Evolutionary conservation across 2,113 vertebrate genomes (phyloP).

Genomic region (Rana temporaria): DNA sequence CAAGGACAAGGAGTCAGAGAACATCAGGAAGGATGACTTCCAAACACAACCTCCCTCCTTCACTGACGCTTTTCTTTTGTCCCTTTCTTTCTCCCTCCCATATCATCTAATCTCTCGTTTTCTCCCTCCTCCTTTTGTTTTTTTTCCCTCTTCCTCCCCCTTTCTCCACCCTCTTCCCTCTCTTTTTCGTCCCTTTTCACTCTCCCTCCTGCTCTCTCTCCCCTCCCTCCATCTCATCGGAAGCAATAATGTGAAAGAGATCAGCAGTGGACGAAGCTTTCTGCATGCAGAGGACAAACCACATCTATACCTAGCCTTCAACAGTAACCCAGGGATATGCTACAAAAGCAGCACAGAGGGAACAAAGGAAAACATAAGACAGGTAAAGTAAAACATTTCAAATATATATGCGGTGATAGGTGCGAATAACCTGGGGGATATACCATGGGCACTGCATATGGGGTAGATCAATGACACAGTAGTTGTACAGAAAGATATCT

Average conservation of each 20-base stretch:
- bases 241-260: conserved; percentile 42
- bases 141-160: neutral
- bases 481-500: neutral
- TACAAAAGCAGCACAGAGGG: neutral
- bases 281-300: conserved; percentile 30
- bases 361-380: neutral
- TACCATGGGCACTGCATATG: conserved; percentile 1
- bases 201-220: conserved; percentile 39
- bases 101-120: neutral
- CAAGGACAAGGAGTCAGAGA: conserved; percentile 15
- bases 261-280: neutral
- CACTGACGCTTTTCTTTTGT: neutral
- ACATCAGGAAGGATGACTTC: neutral
- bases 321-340: neutral
- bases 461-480: neutral
- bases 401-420: neutral
- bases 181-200: conserved; percentile 13
- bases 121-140: conserved; percentile 19
- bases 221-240: conserved; percentile 46
- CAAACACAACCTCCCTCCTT: conserved; percentile 2
- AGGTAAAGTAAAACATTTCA: neutral
- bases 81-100: conserved; percentile 6
- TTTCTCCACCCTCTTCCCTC: neutral
- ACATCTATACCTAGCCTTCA: conserved; percentile 27
- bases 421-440: neutral